Evolutionary conservation across 2,113 vertebrate species (phyloP).

Genomic region (human): DNA sequence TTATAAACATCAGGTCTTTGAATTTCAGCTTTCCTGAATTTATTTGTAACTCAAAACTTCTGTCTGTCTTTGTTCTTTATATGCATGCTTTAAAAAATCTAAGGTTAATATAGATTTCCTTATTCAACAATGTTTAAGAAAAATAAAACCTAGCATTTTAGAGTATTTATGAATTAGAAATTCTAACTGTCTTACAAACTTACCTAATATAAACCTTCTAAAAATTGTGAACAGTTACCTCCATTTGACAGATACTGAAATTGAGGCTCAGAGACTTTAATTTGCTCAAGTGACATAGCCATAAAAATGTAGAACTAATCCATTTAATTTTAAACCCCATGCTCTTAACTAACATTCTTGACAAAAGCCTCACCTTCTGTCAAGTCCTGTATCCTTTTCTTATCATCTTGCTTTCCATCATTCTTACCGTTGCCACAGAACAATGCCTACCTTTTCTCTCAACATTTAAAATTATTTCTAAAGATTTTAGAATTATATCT

Average conservation of each 20-base stretch:
- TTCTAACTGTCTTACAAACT: not conserved
- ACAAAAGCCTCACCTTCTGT: not conserved
- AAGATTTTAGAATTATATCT: not conserved
- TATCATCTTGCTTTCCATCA: not conserved
- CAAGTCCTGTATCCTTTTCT: not conserved
- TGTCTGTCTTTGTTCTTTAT: not conserved
- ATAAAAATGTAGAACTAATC: not conserved
- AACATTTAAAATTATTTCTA: not conserved
- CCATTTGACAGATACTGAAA: not conserved
- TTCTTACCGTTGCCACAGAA: not conserved
- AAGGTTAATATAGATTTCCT: not conserved
- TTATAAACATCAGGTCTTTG: not conserved
- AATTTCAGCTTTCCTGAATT: constrained; percentile 10
- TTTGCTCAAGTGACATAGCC: not conserved
- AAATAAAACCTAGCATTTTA: not conserved
- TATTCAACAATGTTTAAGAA: constrained; percentile 8
- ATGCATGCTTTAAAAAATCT: not conserved
- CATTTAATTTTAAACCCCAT: not conserved
- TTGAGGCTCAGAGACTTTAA: not conserved
- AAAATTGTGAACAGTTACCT: not conserved
- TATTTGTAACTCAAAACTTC: not conserved
- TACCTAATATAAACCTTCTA: not conserved
- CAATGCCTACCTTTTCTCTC: not conserved
- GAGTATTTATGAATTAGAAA: not conserved
- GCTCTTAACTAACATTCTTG: not conserved